phyloP scores from a whole-genome alignment of 2,797 vertebrate genomes.

The Pristis pectinata region DNA sequence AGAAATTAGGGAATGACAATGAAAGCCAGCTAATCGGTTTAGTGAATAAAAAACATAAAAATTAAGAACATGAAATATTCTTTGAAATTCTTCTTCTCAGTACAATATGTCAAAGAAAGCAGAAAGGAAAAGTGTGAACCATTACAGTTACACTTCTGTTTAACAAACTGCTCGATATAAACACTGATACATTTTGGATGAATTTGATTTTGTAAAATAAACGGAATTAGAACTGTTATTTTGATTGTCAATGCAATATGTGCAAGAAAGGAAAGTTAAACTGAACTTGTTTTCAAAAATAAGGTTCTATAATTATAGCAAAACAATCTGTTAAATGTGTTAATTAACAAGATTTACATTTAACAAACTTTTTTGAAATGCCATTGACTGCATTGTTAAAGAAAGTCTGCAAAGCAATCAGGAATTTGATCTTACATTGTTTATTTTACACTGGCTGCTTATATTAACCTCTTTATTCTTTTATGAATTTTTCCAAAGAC shows the following conservation, averaged over 20 bases:
- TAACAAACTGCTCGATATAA: no score
- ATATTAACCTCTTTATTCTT: neutral
- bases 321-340: neutral
- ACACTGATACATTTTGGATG: neutral
- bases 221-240: neutral
- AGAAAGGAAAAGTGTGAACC: constrained; percentile 23
- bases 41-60: neutral
- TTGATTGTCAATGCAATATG: neutral
- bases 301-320: neutral
- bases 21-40: neutral
- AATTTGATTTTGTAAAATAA: neutral
- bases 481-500: neutral
- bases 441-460: no score
- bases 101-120: neutral
- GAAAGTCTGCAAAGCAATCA: neutral
- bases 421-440: neutral
- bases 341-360: neutral
- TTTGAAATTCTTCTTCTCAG: neutral
- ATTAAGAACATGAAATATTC: neutral
- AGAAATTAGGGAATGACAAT: no score
- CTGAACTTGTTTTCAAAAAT: neutral
- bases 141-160: neutral
- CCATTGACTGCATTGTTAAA: neutral
- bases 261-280: neutral
- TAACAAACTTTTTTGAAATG: neutral